Conservation (phyloP, 53 echinoderm and acorn worm genomes). For the Glandiceps talaboti region DNA sequence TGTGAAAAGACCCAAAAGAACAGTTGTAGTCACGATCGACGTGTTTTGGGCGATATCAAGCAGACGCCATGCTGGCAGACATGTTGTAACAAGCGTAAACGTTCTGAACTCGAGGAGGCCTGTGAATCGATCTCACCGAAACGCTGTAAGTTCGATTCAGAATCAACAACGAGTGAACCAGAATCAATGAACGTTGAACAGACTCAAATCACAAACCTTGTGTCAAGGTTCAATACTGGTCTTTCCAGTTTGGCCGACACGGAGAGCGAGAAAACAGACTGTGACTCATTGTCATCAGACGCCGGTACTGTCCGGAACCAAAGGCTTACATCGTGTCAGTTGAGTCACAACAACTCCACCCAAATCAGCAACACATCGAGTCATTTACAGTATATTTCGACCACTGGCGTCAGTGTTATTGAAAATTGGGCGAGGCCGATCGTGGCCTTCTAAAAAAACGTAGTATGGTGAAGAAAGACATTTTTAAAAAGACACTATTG, state of each 20-base stretch:
- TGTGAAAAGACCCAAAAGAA: constrained; percentile 6
- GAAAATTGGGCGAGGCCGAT: neutral
- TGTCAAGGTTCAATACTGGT: neutral
- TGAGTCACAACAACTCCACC: neutral
- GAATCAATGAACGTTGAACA: neutral
- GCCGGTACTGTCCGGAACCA: neutral
- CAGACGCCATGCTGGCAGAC: constrained; percentile 21
- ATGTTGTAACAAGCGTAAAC: neutral
- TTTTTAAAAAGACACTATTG: too few species aligned
- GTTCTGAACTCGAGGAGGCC: constrained; percentile 33
- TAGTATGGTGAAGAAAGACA: too few species aligned
- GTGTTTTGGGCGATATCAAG: constrained; percentile 29
- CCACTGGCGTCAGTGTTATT: neutral
- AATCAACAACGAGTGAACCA: constrained; percentile 2
- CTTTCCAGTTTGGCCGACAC: neutral
- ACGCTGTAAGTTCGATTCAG: constrained; percentile 37
- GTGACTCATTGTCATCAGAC: neutral
- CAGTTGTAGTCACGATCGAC: constrained; percentile 1
- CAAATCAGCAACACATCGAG: neutral
- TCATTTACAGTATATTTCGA: neutral
- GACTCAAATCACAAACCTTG: neutral
- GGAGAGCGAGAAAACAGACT: neutral
- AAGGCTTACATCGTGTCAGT: neutral
- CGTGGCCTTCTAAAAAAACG: neutral
- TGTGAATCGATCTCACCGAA: constrained; percentile 53